Conservation (phyloP, 1,140 invertebrate genomes). For the Melanaphis sacchari region DNA sequence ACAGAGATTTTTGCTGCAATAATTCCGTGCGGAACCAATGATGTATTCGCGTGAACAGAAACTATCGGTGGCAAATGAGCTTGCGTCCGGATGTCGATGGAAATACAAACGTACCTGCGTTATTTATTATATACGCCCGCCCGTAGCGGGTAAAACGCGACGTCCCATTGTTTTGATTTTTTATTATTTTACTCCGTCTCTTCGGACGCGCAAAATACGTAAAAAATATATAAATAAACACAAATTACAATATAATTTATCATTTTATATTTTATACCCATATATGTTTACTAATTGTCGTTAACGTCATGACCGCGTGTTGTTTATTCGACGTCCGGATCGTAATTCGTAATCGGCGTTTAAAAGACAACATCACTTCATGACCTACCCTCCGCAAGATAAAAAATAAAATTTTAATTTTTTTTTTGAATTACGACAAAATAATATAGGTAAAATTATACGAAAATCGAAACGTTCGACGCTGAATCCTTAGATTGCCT, state of each 20-base stretch:
- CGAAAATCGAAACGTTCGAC: no score
- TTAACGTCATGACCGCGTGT: background rate
- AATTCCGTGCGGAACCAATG: conserved; percentile 2
- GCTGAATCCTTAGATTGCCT: no score
- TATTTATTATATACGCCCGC: background rate
- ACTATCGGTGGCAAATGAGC: background rate
- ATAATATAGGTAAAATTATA: background rate
- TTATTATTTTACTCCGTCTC: background rate
- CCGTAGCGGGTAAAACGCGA: background rate
- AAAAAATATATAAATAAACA: background rate
- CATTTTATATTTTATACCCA: background rate
- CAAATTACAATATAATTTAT: background rate
- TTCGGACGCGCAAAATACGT: background rate
- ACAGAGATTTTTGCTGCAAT: background rate
- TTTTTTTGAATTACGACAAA: background rate
- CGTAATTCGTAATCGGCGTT: background rate
- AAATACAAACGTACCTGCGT: background rate
- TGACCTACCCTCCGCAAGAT: background rate
- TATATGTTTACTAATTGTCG: background rate
- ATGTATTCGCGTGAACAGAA: background rate
- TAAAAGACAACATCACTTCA: background rate
- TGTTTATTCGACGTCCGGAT: background rate
- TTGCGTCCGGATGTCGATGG: background rate
- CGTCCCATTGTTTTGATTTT: background rate
- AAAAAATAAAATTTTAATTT: background rate